These are phyloP conservation scores for Drosophila incognita DNA, from an alignment of 2,888 invertebrate species.

Conservation along the genomic window DNA sequence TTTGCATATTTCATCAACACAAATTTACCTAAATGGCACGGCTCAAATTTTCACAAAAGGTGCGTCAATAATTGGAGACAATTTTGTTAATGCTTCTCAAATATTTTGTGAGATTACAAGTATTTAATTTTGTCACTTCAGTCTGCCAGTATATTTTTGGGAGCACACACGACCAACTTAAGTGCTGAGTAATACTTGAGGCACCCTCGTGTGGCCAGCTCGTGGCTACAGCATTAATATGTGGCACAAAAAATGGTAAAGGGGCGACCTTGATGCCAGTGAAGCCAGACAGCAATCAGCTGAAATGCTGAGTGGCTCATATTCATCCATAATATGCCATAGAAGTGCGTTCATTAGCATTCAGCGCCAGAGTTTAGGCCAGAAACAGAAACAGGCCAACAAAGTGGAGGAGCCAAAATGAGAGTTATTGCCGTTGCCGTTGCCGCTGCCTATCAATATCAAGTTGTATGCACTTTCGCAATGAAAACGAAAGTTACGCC, in stretches of 20 bases:
- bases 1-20: slow-evolving; percentile 58
- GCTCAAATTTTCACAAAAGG: slow-evolving; percentile 42
- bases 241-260: slow-evolving; percentile 45
- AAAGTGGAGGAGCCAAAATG: slow-evolving; percentile 43
- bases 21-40: slow-evolving; percentile 28
- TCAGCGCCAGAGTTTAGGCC: slow-evolving; percentile 39
- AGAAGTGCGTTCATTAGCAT: slow-evolving; percentile 50
- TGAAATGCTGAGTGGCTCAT: slow-evolving; percentile 34
- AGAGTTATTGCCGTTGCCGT: slow-evolving; percentile 20
- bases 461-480: slow-evolving; percentile 79
- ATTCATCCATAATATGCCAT: slow-evolving; percentile 17
- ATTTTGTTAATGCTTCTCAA: slow-evolving; percentile 22
- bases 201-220: slow-evolving; percentile 22
- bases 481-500: slow-evolving; percentile 79
- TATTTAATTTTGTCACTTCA: slow-evolving; percentile 39
- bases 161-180: slow-evolving; percentile 28
- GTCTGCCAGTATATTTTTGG: slow-evolving; percentile 20
- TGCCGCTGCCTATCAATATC: slow-evolving; percentile 61
- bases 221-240: background rate
- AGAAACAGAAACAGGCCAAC: slow-evolving; percentile 57
- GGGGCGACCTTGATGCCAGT: slow-evolving; percentile 54
- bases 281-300: slow-evolving; percentile 17
- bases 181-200: slow-evolving; percentile 31
- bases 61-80: slow-evolving; percentile 47
- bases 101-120: slow-evolving; percentile 32